Base-by-base conservation (phyloP, 2,113 vertebrate genomes). In the Larimichthys polyactis region DNA sequence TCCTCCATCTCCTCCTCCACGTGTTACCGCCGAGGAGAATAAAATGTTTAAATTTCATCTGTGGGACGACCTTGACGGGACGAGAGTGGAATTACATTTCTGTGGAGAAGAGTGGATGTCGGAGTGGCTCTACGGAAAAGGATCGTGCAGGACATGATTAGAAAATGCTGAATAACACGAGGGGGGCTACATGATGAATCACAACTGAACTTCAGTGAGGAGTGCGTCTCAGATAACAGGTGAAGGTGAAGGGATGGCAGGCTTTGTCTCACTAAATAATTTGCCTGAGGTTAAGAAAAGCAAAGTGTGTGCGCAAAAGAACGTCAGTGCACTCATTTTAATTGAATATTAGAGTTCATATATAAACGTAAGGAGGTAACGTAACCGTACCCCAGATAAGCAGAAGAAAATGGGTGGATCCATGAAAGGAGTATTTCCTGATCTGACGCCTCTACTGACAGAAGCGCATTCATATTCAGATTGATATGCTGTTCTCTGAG, bases 11-110 rank as follows among this genome's bases (percentile, higher is more conserved):
- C 48, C 73, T 71, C 73, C 83, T 75, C 77, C 71, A 57, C 68
- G 17, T 27, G 46, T 81, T 78, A 48, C 82, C 36, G 68, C 49
- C 75, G 59, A 92, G 76, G 78, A 83, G 84, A 90, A 65, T 86
- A 69, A 87, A 86, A 91, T 86, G 89, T 89, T 85, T 85, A 83
- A 85, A 90, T 92, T 87, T 91, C 86, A 88, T 88, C 84, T 65
- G 59, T 8, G 75, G 81, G 71, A 71, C 5, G 86, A 93, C 91
- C 92, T 93, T 92, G 88, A 87, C 84, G 74, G 52, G 68, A 77
- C 77, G 77, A 84, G 75, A 84, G 80, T 29, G 77, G 89, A 82
- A 93, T 92, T 91, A 75, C 43, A 91, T 88, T 89, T 82, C 84
- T 71, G 87, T 60, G 67, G 68, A 82, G 77, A 68, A 87, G 86